Base-by-base conservation (phyloP, 1,140 invertebrate species). In the Pissodes strobi region DNA sequence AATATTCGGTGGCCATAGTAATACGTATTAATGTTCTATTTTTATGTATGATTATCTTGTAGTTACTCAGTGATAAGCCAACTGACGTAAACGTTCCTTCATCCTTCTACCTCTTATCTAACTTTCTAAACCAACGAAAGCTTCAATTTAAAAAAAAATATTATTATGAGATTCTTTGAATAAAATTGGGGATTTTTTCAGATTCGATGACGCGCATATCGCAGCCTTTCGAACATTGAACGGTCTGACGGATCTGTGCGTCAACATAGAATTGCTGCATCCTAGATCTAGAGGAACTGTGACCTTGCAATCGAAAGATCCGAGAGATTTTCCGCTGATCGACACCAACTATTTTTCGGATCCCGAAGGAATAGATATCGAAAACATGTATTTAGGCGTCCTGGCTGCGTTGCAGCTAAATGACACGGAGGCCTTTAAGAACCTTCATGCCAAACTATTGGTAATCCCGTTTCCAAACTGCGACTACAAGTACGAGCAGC, bases 321-420 rank as follows among this genome's bases (percentile, higher is more conserved):
- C 88, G 1, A 81, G 80, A 30, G 82, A 84, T 2, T 77, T 81
- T 67, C 90, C 90, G 3, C 58, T 85, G 21, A 84, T 92, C 49
- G 83, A 86, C 70, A 82, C 88, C 1, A 87, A 87, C 65, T 88
- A 87, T 70, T 82, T 88, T 4, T 77, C 77, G 1, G 78, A 83
- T 37, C 57, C 83, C 9, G 81, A 85, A 23, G 57, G 70, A 15
- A 74, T 76, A 15, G 86, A 87, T 69, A 64, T 86, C 13, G 57
- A 78, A 21, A 80, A 76, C 6, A 74, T 86, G 60, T 72, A 86
- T 9, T 82, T 79, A 71, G 83, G 81, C 15, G 79, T 82, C 10
- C 80, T 78, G 65, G 78, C 81, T 62, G 72, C 67, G 10, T 46
- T 83, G n/a, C 78, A 79, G 48, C 68, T 86, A 2, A 71, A 76